Evolutionary conservation across 2,888 invertebrate genomes (phyloP).

Genomic region (Erynnis tages): DNA sequence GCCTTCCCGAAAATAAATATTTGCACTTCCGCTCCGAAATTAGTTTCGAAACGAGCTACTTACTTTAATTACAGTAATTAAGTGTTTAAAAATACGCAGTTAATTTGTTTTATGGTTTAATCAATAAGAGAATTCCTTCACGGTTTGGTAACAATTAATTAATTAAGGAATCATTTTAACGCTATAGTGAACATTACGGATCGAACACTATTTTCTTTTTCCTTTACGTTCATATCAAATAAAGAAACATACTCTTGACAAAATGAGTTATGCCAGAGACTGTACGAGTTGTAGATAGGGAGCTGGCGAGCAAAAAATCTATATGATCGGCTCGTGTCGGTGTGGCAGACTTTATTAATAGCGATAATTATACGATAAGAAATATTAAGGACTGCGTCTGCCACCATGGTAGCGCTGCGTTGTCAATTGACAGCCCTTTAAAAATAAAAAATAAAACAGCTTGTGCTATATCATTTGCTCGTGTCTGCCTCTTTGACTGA

Average conservation of each 20-base stretch:
- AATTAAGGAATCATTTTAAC: constrained; percentile 12
- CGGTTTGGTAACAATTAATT: constrained; percentile 9
- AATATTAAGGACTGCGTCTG: no score
- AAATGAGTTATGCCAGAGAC: background rate
- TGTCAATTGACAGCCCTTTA: no score
- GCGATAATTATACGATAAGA: no score
- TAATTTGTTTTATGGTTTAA: constrained; percentile 11
- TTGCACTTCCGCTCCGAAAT: background rate
- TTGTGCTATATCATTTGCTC: no score
- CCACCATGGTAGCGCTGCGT: no score
- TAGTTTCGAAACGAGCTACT: background rate
- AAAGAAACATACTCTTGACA: constrained; percentile 1
- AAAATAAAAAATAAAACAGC: no score
- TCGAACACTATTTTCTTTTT: constrained; percentile 3
- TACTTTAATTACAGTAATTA: constrained; percentile 4
- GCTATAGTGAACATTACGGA: constrained; percentile 4
- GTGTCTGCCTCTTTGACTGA: no score
- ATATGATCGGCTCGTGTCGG: no score
- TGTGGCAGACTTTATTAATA: no score
- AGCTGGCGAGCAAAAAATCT: no score
- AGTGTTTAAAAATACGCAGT: constrained; percentile 26
- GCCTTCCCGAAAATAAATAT: background rate
- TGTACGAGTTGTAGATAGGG: no score
- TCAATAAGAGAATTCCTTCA: constrained; percentile 8
- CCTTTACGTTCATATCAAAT: background rate